A percentile compares a stretch with the other conserved stretches of the same genome.
phyloP scores from a whole-genome alignment of 2,888 invertebrate genomes.

The Vandiemenella viatica region DNA sequence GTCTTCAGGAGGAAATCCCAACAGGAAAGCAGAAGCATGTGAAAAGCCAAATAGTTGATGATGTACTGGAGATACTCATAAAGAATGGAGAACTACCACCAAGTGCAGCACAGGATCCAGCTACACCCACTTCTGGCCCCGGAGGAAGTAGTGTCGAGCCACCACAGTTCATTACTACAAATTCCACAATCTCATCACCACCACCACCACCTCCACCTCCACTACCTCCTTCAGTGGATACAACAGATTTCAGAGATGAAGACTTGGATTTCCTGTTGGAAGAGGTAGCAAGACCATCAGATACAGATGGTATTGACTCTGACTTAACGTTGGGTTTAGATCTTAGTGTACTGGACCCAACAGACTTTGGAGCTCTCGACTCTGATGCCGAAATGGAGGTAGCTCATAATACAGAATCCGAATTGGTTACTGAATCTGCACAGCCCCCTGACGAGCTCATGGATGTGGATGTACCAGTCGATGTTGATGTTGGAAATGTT shows the following conservation, averaged over 20 bases:
- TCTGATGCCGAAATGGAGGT: constrained; percentile 19
- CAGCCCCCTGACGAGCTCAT: constrained; percentile 37
- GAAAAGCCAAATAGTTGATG: constrained; percentile 73
- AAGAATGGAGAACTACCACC: constrained; percentile 85
- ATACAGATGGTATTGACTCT: constrained; percentile 44
- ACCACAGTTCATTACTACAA: constrained; percentile 24
- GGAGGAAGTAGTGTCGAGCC: constrained; percentile 29
- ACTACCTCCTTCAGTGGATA: constrained; percentile 28
- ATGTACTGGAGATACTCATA: constrained; percentile 84
- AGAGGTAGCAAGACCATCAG: constrained; percentile 4
- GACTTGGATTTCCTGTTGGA: background rate
- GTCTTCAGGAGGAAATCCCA: too few species aligned
- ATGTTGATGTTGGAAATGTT: constrained; percentile 61
- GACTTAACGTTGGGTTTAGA: constrained; percentile 49
- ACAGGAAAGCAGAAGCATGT: constrained; percentile 21
- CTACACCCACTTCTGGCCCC: constrained; percentile 39
- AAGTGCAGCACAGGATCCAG: constrained; percentile 63
- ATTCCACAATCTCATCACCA: constrained; percentile 15
- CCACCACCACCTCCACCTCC: constrained; percentile 25
- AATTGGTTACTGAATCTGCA: constrained; percentile 11
- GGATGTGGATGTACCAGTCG: constrained; percentile 65
- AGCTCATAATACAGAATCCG: constrained; percentile 10
- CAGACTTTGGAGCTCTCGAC: constrained; percentile 41
- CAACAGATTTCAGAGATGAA: background rate
- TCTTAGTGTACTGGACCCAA: constrained; percentile 41